Evolutionary conservation across 1,140 invertebrate species (phyloP), one percentile per base, ranked within the genome.

Genomic region (Diabrotica virgifera): DNA sequence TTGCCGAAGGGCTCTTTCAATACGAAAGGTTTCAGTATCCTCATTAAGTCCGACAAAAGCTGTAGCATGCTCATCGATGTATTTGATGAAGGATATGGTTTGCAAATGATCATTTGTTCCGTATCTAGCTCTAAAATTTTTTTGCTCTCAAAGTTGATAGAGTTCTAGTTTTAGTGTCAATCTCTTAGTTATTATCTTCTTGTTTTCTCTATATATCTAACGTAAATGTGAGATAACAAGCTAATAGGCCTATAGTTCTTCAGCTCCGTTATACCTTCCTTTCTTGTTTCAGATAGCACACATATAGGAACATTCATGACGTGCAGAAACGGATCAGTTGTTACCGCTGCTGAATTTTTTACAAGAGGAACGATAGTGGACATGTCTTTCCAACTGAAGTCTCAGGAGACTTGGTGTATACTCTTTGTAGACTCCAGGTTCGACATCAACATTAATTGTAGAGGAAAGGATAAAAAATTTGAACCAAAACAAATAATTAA

Each of bases 371-470:
- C 59, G 35, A 35, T 14, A 14, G 50, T 60, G 11, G 9, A 35
- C n/a, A 60, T 46, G 24, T 36, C 14, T 11, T 60, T 60, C 13
- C 13, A 60, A 52, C n/a, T 60, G 13, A 12, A 60, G 11, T 6
- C 37, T 52, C 36, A 35, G 24, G 11, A 56, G 10, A 7, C 58
- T 51, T 37, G 12, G 36, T 67, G 66, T 14, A 40, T 62, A 36
- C 46, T 67, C 24, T 67, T 67, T 52, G 53, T 64, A 24, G 58
- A 63, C 11, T 37, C 10, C n/a, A 9, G 55, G 13, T 40, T 52
- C 11, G 37, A 57, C 46, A 58, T 59, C 10, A 53, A 46, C 11
- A 67, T 67, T 14, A 51, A 50, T 8, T 67, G 66, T 35, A 50
- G 13, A 6, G 57, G 52, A n/a, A 36, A 50, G 5, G 40, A 59